Conservation (phyloP, 2,113 vertebrate genomes). For the Otus sunia region DNA sequence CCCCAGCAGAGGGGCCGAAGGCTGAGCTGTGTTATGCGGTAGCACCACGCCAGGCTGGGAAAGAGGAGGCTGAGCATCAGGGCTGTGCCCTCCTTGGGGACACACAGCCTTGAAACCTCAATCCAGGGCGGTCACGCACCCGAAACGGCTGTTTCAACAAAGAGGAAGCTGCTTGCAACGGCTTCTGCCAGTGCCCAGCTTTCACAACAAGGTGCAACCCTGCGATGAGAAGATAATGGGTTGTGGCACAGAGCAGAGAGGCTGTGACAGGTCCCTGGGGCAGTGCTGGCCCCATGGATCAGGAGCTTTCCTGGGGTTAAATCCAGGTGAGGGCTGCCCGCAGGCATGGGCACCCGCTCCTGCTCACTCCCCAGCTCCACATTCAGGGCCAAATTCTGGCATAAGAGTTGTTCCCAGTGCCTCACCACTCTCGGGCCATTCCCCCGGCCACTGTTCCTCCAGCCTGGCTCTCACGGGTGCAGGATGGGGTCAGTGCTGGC, state of each 20-base stretch:
- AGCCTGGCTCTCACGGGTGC: rapidly evolving
- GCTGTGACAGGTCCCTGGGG: background rate
- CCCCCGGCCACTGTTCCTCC: background rate
- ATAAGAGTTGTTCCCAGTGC: background rate
- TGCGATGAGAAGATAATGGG: rapidly evolving
- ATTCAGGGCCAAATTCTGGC: rapidly evolving
- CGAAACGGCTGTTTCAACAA: rapidly evolving
- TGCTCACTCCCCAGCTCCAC: rapidly evolving
- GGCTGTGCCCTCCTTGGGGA: background rate
- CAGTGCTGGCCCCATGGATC: rapidly evolving
- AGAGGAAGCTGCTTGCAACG: background rate
- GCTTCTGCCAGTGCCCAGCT: background rate
- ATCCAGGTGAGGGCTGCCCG: background rate
- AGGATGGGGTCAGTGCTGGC: background rate
- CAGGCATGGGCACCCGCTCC: rapidly evolving
- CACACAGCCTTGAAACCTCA: rapidly evolving
- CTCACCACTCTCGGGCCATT: rapidly evolving
- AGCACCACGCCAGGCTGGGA: background rate
- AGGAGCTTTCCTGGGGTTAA: background rate
- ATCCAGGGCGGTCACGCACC: rapidly evolving
- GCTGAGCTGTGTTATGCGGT: rapidly evolving
- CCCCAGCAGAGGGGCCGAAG: rapidly evolving
- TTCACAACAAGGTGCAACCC: background rate
- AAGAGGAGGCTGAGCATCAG: background rate
- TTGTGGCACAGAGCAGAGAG: rapidly evolving